Evolutionary conservation across 1,140 invertebrate species (phyloP).

Genomic region (Stenopsyche tienmushanensis): DNA sequence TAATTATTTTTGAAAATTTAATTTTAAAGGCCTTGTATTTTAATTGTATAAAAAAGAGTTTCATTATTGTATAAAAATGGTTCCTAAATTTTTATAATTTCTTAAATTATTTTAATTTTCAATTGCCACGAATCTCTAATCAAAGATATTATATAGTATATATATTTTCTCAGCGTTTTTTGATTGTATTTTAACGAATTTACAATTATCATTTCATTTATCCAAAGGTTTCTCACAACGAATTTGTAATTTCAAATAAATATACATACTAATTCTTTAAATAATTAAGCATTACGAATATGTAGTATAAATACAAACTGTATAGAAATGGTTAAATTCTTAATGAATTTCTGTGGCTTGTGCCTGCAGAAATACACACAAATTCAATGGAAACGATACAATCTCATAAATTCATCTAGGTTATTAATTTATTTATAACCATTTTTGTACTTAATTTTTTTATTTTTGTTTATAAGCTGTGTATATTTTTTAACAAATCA

Average conservation of each 20-base stretch:
- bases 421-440: conserved; percentile 11
- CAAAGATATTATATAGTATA: not conserved
- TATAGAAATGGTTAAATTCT: conserved; percentile 23
- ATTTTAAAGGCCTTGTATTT: not conserved
- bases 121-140: too few species aligned
- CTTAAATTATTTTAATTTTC: too few species aligned
- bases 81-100: too few species aligned
- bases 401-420: not conserved
- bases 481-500: not conserved
- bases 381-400: not conserved
- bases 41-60: not conserved
- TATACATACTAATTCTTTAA: not conserved
- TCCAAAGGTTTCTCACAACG: conserved; percentile 27
- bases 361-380: too few species aligned
- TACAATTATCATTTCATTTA: not conserved
- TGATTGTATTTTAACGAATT: not conserved
- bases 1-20: not conserved
- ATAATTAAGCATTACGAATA: conserved; percentile 8
- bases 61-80: too few species aligned
- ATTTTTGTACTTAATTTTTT: conserved; percentile 24
- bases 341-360: conserved; percentile 3
- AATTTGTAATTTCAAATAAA: not conserved
- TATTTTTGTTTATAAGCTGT: conserved; percentile 7
- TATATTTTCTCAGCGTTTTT: too few species aligned
- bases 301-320: not conserved